phyloP scores from a whole-genome alignment of 2,888 invertebrate species.

The Lepidonotus clava region DNA sequence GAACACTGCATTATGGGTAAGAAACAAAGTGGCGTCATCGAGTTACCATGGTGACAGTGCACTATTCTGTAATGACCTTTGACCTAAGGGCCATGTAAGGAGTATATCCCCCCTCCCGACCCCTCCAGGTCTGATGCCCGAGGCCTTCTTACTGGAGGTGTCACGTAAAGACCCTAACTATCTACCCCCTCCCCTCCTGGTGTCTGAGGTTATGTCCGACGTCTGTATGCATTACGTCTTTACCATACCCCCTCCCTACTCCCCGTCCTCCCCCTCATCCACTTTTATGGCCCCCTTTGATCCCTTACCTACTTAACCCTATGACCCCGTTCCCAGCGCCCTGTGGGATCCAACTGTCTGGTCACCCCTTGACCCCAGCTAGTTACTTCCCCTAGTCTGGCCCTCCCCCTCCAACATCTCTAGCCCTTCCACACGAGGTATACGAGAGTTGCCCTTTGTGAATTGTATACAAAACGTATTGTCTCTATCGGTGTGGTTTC shows the following conservation, averaged over 20 bases:
- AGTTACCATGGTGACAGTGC: conserved; percentile 26
- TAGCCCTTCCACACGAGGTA: too few species aligned
- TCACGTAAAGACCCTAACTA: neutral
- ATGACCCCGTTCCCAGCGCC: conserved; percentile 19
- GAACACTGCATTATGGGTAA: too few species aligned
- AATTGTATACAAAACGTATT: too few species aligned
- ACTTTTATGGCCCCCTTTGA: conserved; percentile 21
- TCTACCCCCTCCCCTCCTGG: neutral
- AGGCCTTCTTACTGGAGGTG: neutral
- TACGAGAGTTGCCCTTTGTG: too few species aligned
- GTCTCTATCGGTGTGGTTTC: too few species aligned
- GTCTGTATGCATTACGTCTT: neutral
- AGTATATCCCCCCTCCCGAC: neutral
- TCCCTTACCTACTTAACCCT: conserved; percentile 2
- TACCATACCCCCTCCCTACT: neutral
- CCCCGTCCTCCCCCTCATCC: neutral
- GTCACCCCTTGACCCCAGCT: conserved; percentile 37
- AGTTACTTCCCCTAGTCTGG: neutral
- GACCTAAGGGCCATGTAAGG: conserved; percentile 5
- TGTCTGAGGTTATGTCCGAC: too few species aligned
- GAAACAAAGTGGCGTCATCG: conserved; percentile 39
- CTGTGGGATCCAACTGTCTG: conserved; percentile 51
- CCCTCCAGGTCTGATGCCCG: neutral
- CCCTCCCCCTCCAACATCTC: too few species aligned
- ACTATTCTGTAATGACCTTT: conserved; percentile 17